Conservation (phyloP, 2,888 invertebrate genomes). For the Drosophila pegasa region DNA sequence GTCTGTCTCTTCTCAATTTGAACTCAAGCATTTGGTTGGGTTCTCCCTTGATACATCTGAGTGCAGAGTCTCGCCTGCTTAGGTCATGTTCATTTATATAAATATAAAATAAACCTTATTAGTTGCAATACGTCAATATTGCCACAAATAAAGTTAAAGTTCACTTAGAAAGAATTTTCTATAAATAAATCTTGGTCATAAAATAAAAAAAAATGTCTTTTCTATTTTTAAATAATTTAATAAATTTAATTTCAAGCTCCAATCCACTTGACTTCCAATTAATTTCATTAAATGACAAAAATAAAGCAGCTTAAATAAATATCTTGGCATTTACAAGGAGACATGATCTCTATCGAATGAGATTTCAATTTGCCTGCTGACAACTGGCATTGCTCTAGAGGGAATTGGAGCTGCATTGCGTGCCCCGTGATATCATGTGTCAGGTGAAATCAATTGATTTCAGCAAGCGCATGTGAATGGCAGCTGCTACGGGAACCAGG, state of each 20-base stretch:
- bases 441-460: conserved; percentile 13
- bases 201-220: not conserved
- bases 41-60: too few species aligned
- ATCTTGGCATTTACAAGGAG: not conserved
- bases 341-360: not conserved
- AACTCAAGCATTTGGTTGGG: too few species aligned
- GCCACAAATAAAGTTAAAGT: too few species aligned
- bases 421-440: conserved; percentile 7
- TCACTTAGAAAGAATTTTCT: too few species aligned
- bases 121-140: too few species aligned
- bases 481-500: not conserved
- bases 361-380: conserved; percentile 11
- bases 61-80: too few species aligned
- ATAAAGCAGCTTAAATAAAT: not conserved
- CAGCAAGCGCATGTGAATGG: not conserved
- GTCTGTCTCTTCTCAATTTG: too few species aligned
- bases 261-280: not conserved
- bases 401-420: conserved; percentile 9
- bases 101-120: too few species aligned
- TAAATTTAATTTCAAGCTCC: not conserved
- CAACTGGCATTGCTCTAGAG: conserved; percentile 5
- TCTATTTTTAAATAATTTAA: too few species aligned
- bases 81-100: too few species aligned
- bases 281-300: not conserved
- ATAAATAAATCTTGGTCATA: too few species aligned